Base-by-base conservation (phyloP, 2,113 vertebrate genomes). In the Tetrax tetrax region DNA sequence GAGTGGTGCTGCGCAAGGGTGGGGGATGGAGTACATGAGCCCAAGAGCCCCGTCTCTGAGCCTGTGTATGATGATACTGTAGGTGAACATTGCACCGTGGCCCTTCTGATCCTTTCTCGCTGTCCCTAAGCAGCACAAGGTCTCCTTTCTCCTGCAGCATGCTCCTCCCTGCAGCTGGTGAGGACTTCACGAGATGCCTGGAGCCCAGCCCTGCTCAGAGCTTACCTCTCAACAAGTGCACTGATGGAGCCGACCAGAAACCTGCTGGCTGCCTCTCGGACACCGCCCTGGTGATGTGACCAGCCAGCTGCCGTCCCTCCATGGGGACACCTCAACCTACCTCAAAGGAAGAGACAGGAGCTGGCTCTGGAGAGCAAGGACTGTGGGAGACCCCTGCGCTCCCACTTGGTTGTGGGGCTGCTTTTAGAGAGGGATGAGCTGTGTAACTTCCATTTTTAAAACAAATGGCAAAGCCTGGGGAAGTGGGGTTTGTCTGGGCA, bases 141-240 rank as follows among this genome's bases (percentile, higher is more conserved):
- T 77, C 72, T 95, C 57, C 29, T 92, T 94, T 92, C 56, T 38
- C 50, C 66, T 83, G 43, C 94, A 96, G 96, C 83, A 79, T 50
- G 4, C 50, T 63, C 54, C 75, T 69, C 63, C 25, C 87, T 85
- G 85, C 92, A 79, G 93, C 84, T 15, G 37, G 48, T 64, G 94
- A 83, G 48, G 96, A 97, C 81, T 83, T 93, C 9, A 56, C 27
- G 2, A 83, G 66, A 35, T 87, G 87, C 95, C 94, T 90, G 91
- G 96, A 98, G 88, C 69, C 90, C 64, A 87, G 70, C 72, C n/a
- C 94, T 43, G 18, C 83, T 37, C 96, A 93, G 68, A 89, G 22
- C 35, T 95, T 98, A 83, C 97, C 97, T 95, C 89, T 96, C 70
- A 96, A 95, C 93, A 96, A 96, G 65, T 97, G 85, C 71, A 82